Conservation (phyloP, 2,797 vertebrate genomes). For the Sebastes variabilis region DNA sequence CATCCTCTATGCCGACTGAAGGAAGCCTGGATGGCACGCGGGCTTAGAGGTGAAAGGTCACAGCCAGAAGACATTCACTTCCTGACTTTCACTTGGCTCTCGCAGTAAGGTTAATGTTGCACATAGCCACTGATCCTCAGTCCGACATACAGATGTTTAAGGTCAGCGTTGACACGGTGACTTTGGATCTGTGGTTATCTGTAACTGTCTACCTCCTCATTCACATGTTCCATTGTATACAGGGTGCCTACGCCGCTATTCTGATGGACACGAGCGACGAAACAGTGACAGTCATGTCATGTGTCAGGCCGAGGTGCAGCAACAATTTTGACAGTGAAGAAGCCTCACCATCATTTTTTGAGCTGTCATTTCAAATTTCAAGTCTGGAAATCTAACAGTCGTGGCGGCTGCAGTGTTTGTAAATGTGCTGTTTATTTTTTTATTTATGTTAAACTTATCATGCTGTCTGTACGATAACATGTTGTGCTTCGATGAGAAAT, state of each 20-base stretch:
- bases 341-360: conserved; percentile 50
- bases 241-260: conserved; percentile 62
- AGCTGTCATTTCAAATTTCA: conserved; percentile 64
- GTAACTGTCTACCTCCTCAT: conserved; percentile 62
- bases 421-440: conserved; percentile 54
- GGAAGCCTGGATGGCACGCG: conserved; percentile 46
- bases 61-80: conserved; percentile 44
- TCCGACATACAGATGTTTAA: conserved; percentile 19
- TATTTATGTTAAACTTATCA: conserved; percentile 32
- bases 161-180: not conserved
- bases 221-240: conserved; percentile 55
- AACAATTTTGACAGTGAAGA: conserved; percentile 54
- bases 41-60: conserved; percentile 47
- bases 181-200: conserved; percentile 55
- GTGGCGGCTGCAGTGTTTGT: conserved; percentile 52
- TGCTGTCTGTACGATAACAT: conserved; percentile 46
- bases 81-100: conserved; percentile 51
- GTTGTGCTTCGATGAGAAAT: conserved; percentile 36
- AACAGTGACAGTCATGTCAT: conserved; percentile 49
- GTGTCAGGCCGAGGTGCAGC: conserved; percentile 54
- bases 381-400: conserved; percentile 54
- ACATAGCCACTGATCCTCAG: conserved; percentile 61
- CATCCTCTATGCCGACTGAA: conserved; percentile 95
- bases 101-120: conserved; percentile 50
- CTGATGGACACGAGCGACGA: conserved; percentile 49